Conservation (phyloP, 2,888 invertebrate genomes). For the Eristalis arbustorum region DNA sequence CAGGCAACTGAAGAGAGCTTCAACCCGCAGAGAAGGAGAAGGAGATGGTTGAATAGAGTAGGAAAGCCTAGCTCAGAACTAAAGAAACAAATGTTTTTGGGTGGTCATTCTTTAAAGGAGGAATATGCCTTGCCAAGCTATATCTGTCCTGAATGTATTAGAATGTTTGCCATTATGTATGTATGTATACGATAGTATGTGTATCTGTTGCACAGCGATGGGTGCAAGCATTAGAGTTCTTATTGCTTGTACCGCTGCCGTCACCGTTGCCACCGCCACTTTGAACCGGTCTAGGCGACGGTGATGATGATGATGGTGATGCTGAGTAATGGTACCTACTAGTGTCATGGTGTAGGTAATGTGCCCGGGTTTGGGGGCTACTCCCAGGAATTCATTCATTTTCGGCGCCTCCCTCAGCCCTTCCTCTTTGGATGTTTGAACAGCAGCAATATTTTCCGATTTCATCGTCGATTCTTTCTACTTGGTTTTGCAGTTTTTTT, state of each 20-base stretch:
- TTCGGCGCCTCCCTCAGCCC: constrained; percentile 1
- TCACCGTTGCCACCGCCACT: constrained; percentile 16
- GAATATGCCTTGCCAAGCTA: constrained; percentile 57
- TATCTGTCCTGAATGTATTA: constrained; percentile 50
- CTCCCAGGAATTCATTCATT: constrained; percentile 46
- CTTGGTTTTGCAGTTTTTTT: constrained; percentile 57
- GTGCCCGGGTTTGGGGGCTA: constrained; percentile 26
- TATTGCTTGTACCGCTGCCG: constrained; percentile 54
- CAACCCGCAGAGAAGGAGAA: background rate
- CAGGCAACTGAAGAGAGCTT: constrained; percentile 18
- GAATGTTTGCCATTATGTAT: background rate
- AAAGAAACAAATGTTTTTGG: constrained; percentile 70
- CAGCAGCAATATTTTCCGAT: constrained; percentile 65
- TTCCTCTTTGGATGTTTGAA: constrained; percentile 48
- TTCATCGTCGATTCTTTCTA: constrained; percentile 64
- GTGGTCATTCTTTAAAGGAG: constrained; percentile 67
- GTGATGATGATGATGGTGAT: constrained; percentile 67
- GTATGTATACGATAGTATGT: background rate
- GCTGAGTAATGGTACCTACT: constrained; percentile 66
- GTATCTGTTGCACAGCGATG: constrained; percentile 65
- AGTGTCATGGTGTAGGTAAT: constrained; percentile 63
- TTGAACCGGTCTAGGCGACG: constrained; percentile 39
- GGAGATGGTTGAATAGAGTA: constrained; percentile 25
- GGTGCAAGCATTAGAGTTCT: constrained; percentile 61
- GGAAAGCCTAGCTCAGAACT: constrained; percentile 41